phyloP scores from a whole-genome alignment of 2,888 invertebrate species.

The Pyrgus malvae region DNA sequence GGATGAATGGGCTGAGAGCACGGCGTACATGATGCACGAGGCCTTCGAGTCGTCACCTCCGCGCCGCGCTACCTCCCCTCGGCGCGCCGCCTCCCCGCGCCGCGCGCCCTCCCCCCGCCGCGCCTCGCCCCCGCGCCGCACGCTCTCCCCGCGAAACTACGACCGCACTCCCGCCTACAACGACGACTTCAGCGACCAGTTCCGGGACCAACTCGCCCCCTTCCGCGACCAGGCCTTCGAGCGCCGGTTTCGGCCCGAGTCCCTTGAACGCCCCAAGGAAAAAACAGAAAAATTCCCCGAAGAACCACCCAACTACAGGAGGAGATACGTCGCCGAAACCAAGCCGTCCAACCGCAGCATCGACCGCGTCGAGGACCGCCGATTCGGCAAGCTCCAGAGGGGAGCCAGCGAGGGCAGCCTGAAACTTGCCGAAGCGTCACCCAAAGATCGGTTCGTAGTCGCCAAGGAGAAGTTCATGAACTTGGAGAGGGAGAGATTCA shows the following conservation, averaged over 20 bases:
- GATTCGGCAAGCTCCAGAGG: slow-evolving; percentile 67
- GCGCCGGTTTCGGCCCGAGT: slow-evolving; percentile 71
- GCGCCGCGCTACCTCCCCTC: slow-evolving; percentile 49
- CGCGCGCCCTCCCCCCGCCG: slow-evolving; percentile 44
- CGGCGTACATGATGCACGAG: slow-evolving; percentile 84
- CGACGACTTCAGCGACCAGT: slow-evolving; percentile 49
- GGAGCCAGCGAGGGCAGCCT: slow-evolving; percentile 74
- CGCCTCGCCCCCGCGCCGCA: slow-evolving; percentile 45
- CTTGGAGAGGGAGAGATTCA: slow-evolving; percentile 87
- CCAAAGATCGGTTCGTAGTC: slow-evolving; percentile 91
- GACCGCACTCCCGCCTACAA: slow-evolving; percentile 44
- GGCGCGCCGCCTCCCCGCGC: slow-evolving; percentile 44
- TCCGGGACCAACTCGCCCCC: slow-evolving; percentile 65
- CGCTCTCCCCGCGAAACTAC: slow-evolving; percentile 50
- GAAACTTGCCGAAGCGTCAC: slow-evolving; percentile 76
- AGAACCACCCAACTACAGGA: slow-evolving; percentile 64
- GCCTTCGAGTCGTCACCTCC: slow-evolving; percentile 74
- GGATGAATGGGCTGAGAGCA: slow-evolving; percentile 88
- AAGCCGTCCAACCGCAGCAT: slow-evolving; percentile 73
- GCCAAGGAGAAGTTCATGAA: slow-evolving; percentile 93
- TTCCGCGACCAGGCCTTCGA: slow-evolving; percentile 66
- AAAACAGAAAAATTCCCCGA: slow-evolving; percentile 66
- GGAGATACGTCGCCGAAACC: slow-evolving; percentile 75
- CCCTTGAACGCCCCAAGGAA: slow-evolving; percentile 63
- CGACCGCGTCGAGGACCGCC: slow-evolving; percentile 71